These are phyloP conservation scores for Notothenia rossii DNA, from an alignment of 2,113 vertebrate species.

Conservation along the genomic window DNA sequence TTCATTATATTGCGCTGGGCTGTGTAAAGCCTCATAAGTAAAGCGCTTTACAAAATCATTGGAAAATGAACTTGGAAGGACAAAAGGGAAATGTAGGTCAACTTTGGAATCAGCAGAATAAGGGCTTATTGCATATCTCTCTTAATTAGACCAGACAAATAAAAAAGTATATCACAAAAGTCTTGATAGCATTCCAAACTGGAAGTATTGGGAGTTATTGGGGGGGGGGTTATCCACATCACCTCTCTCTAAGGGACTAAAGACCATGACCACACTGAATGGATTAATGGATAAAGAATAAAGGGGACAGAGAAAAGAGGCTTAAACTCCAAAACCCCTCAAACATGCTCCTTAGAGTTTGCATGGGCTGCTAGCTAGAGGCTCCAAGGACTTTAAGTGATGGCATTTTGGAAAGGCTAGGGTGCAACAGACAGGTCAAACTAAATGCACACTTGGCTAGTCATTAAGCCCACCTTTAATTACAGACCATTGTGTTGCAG, in stretches of 20 bases:
- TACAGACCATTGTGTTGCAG: slow-evolving; percentile 15
- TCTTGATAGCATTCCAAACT: not conserved
- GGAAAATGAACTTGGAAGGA: slow-evolving; percentile 31
- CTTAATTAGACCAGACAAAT: not conserved
- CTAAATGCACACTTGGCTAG: slow-evolving; percentile 49
- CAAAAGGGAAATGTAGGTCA: slow-evolving; percentile 25
- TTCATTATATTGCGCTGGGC: slow-evolving; percentile 17
- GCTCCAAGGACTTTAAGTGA: slow-evolving; percentile 40
- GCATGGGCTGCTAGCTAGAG: slow-evolving; percentile 14
- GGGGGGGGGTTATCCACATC: not conserved
- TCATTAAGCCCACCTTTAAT: slow-evolving; percentile 43
- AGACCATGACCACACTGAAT: slow-evolving; percentile 39
- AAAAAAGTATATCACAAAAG: not conserved
- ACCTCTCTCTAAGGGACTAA: slow-evolving; percentile 48
- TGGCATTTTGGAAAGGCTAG: slow-evolving; percentile 40
- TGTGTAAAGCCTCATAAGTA: slow-evolving; percentile 44
- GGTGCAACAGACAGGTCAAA: slow-evolving; percentile 25
- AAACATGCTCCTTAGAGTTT: slow-evolving; percentile 54
- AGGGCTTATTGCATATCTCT: not conserved
- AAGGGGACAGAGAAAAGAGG: slow-evolving; percentile 51
- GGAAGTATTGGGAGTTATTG: slow-evolving; percentile 7
- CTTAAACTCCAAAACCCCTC: slow-evolving; percentile 60
- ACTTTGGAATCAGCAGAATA: slow-evolving; percentile 12
- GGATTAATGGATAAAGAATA: slow-evolving; percentile 70
- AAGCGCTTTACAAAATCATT: slow-evolving; percentile 36